A percentile compares a stretch with the other conserved stretches of the same genome.
Evolutionary conservation across 2,797 vertebrate genomes (phyloP).

Genomic region (Siniperca scherzeri): DNA sequence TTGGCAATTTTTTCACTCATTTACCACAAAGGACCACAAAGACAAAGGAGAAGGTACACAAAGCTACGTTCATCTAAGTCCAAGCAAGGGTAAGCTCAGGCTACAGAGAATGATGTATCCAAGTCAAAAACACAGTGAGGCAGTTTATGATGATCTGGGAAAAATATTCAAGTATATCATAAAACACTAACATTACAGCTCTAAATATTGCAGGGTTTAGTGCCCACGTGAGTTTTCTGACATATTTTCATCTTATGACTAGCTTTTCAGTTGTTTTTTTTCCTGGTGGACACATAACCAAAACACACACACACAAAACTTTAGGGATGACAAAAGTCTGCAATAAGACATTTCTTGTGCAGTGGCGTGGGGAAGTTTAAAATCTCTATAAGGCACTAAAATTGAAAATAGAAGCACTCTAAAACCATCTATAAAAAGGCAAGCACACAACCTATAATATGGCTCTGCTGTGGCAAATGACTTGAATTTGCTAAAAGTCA

Average conservation of each 20-base stretch:
- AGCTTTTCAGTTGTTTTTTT: conserved; percentile 1
- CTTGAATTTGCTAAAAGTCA: conserved; percentile 25
- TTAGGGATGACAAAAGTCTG: conserved; percentile 3
- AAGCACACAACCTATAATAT: conserved; percentile 51
- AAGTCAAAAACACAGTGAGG: conserved; percentile 16
- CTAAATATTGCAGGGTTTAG: not conserved
- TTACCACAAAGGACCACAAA: conserved; percentile 56
- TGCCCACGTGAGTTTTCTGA: not conserved
- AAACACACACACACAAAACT: conserved; percentile 20
- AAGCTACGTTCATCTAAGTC: conserved; percentile 41
- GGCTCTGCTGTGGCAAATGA: conserved; percentile 44
- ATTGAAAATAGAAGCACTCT: conserved; percentile 49
- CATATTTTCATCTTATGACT: conserved; percentile 4
- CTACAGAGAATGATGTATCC: conserved; percentile 6
- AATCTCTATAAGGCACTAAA: conserved; percentile 80
- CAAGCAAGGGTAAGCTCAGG: conserved; percentile 3
- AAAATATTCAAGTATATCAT: conserved; percentile 27
- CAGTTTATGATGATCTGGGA: conserved; percentile 32
- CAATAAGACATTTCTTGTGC: conserved; percentile 30
- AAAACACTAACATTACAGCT: conserved; percentile 30
- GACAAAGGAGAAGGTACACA: conserved; percentile 38
- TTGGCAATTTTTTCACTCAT: conserved; percentile 61
- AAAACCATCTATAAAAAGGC: conserved; percentile 52
- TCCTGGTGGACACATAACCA: conserved; percentile 1
- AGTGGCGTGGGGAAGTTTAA: conserved; percentile 30